Conservation (phyloP, 2,113 vertebrate genomes). For the Columba livia region DNA sequence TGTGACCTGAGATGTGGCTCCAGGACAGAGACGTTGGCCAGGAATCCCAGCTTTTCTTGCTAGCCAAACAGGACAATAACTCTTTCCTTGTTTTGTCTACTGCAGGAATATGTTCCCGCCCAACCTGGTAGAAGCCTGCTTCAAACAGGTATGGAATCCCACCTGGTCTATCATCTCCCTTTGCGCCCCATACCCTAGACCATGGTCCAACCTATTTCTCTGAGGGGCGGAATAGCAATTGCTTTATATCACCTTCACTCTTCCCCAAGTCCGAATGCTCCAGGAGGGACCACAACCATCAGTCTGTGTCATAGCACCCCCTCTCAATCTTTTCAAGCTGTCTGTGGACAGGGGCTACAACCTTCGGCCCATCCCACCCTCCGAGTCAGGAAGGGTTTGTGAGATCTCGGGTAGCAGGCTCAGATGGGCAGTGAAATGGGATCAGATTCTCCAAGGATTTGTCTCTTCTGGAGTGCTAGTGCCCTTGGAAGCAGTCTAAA, state of each 20-base stretch:
- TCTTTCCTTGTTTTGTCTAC: slow-evolving; percentile 36
- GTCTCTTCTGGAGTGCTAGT: neutral
- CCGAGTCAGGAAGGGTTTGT: neutral
- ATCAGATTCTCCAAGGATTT: neutral
- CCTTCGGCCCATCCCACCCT: neutral
- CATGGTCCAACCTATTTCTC: neutral
- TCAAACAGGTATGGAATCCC: slow-evolving; percentile 89
- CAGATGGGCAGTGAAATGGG: neutral
- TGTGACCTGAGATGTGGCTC: neutral
- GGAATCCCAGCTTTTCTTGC: neutral
- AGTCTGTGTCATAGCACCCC: neutral
- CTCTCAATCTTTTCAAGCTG: neutral
- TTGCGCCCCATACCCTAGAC: neutral
- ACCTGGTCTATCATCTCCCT: neutral
- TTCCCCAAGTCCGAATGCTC: neutral
- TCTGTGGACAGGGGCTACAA: neutral
- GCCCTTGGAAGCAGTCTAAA: neutral
- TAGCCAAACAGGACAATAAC: neutral
- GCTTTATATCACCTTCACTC: neutral
- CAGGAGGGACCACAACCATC: neutral
- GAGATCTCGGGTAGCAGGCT: neutral
- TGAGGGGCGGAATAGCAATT: neutral
- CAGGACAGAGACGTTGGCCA: neutral
- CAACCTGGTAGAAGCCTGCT: slow-evolving; percentile 96
- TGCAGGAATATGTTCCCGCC: slow-evolving; percentile 97